Evolutionary conservation across 2,113 vertebrate genomes (phyloP).

Genomic region (Phylloscopus trochiloides): DNA sequence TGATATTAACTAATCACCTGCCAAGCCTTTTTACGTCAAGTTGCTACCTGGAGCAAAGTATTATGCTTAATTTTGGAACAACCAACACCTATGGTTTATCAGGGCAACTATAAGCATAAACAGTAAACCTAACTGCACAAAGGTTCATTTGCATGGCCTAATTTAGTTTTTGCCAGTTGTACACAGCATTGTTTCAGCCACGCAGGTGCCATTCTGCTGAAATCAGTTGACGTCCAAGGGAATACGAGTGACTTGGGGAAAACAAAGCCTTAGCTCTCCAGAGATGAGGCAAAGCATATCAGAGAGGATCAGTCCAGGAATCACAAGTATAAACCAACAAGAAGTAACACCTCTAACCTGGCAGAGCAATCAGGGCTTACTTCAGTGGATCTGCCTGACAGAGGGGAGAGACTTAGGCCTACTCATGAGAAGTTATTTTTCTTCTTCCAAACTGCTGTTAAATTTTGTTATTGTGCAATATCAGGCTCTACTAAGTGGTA

Average conservation of each 20-base stretch:
- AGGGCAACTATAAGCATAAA: background rate
- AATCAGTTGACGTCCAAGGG: background rate
- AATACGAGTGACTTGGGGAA: background rate
- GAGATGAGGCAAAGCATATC: background rate
- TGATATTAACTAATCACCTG: conserved; percentile 39
- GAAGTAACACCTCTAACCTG: background rate
- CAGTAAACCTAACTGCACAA: background rate
- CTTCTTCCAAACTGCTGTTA: background rate
- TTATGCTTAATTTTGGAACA: conserved; percentile 27
- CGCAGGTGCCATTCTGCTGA: background rate
- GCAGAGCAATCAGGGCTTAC: background rate
- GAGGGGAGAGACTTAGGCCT: background rate
- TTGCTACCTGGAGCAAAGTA: conserved; percentile 31
- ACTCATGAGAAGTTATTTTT: background rate
- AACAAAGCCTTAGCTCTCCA: background rate
- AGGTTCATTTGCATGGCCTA: background rate
- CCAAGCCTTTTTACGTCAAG: conserved; percentile 28
- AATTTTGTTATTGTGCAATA: conserved; percentile 21
- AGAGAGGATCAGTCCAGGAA: background rate
- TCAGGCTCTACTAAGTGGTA: conserved; percentile 18
- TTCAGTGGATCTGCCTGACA: background rate
- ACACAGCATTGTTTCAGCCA: background rate
- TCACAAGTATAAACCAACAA: background rate
- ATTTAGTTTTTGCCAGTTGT: background rate
- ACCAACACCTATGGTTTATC: background rate